Percentiles rank a stretch among this genome's conserved stretches.
Evolutionary conservation across 2,113 vertebrate species (phyloP).

Genomic region (Calyptommatus sinebrachiatus): DNA sequence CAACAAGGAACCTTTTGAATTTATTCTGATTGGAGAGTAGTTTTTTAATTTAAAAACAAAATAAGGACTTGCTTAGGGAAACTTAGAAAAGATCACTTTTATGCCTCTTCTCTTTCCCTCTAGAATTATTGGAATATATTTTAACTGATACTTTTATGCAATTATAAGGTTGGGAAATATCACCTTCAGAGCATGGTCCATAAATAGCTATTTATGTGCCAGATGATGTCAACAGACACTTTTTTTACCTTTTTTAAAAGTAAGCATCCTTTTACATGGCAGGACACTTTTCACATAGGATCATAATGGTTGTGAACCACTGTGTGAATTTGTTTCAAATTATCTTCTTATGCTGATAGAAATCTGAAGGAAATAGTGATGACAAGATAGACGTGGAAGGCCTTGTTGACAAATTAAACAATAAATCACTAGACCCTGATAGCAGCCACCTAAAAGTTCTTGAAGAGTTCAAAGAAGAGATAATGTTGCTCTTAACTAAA

Average conservation of each 20-base stretch:
- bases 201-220: background rate
- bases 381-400: too few relatives aligned
- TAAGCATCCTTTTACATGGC: conserved; percentile 1
- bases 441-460: too few relatives aligned
- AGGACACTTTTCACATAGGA: background rate
- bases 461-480: too few relatives aligned
- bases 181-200: background rate
- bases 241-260: background rate
- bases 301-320: background rate
- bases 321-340: background rate
- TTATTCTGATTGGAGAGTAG: conserved; percentile 25
- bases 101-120: conserved; percentile 5
- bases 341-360: background rate
- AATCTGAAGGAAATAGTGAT: background rate
- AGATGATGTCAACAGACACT: background rate
- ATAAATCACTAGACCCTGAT: too few relatives aligned
- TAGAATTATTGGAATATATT: conserved; percentile 10
- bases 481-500: too few relatives aligned
- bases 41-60: background rate
- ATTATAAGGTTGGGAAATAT: background rate
- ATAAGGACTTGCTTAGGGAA: conserved; percentile 8
- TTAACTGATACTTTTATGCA: background rate
- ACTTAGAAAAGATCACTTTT: conserved; percentile 22
- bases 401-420: too few relatives aligned
- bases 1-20: conserved; percentile 13